Conservation (phyloP, 2,888 invertebrate species). For the Meloe dianella region DNA sequence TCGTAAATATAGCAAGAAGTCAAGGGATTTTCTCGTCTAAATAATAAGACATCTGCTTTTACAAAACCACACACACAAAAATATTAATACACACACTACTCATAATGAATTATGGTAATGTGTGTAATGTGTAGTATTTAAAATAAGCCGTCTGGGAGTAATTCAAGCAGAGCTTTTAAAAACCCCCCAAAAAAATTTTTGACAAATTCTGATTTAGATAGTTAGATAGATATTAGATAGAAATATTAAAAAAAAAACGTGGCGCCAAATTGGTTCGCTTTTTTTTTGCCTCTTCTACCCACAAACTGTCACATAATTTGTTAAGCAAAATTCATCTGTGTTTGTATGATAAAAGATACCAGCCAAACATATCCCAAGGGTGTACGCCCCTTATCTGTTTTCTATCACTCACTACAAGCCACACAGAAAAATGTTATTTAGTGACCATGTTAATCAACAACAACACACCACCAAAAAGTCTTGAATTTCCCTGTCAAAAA, state of each 20-base stretch:
- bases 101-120: slow-evolving; percentile 23
- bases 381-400: slow-evolving; percentile 55
- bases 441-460: too few relatives aligned
- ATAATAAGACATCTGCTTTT: slow-evolving; percentile 28
- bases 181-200: neutral
- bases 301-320: slow-evolving; percentile 5
- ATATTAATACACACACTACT: slow-evolving; percentile 18
- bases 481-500: neutral
- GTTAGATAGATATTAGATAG: too few relatives aligned
- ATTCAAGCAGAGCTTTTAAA: neutral
- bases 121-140: neutral
- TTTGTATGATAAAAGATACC: slow-evolving; percentile 47
- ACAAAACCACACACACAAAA: slow-evolving; percentile 8
- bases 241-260: too few relatives aligned
- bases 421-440: slow-evolving; percentile 46
- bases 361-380: slow-evolving; percentile 46
- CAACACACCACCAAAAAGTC: slow-evolving; percentile 16
- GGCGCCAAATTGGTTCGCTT: slow-evolving; percentile 2
- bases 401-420: slow-evolving; percentile 46
- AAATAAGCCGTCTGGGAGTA: neutral
- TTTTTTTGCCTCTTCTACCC: neutral
- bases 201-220: neutral
- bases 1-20: slow-evolving; percentile 26
- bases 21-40: slow-evolving; percentile 12
- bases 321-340: slow-evolving; percentile 42